Conservation (phyloP, 2,797 vertebrate species). For the Selene dorsalis region DNA sequence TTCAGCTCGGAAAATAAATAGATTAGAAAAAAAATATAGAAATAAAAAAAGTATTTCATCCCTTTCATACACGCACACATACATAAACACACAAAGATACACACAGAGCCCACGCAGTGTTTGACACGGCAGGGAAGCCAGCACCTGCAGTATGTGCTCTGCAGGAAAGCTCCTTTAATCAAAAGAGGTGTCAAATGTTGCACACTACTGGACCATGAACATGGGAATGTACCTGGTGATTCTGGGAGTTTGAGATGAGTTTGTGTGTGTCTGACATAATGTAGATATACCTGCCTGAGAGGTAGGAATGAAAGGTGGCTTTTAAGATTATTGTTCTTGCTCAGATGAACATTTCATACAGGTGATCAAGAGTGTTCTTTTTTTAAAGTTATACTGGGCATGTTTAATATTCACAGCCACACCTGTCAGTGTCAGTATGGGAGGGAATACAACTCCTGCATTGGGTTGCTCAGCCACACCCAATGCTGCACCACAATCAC, state of each 20-base stretch:
- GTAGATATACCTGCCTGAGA: slow-evolving; percentile 3
- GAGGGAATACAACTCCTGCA: too few species aligned
- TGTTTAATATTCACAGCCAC: not conserved
- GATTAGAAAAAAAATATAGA: not conserved
- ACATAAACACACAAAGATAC: not conserved
- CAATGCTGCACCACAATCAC: too few species aligned
- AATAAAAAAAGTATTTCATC: slow-evolving; percentile 35
- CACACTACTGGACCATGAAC: not conserved
- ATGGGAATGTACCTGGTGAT: slow-evolving; percentile 3
- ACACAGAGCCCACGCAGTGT: not conserved
- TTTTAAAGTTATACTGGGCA: not conserved
- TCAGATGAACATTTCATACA: slow-evolving; percentile 12
- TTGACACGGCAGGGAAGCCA: slow-evolving; percentile 27
- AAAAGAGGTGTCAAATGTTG: slow-evolving; percentile 41
- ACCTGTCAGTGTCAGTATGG: not conserved
- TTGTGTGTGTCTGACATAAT: not conserved
- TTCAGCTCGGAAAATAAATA: slow-evolving; percentile 42
- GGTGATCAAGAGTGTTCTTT: not conserved
- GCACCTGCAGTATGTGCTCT: slow-evolving; percentile 37
- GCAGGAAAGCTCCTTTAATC: slow-evolving; percentile 57
- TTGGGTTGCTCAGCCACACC: too few species aligned
- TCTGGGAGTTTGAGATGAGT: not conserved
- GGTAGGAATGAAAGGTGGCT: not conserved
- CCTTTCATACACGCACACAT: not conserved
- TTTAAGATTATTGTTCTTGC: slow-evolving; percentile 20